Evolutionary conservation across 1,140 invertebrate genomes (phyloP), one percentile per base, ranked within the genome.

Genomic region (Trichonephila inaurata): DNA sequence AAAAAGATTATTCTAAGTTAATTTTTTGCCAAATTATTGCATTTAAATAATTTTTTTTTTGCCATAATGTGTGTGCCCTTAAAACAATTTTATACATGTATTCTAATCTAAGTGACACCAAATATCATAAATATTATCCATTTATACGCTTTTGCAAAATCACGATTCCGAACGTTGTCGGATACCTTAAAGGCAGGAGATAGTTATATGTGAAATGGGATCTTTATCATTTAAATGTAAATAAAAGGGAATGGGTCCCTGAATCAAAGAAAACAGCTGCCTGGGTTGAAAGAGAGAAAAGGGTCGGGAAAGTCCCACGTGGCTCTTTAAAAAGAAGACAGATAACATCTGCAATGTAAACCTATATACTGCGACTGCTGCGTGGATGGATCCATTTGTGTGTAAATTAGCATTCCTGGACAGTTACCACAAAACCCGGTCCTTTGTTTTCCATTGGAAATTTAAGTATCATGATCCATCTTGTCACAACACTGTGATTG

Each of bases 321-420:
- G 93, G 90, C 93, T 94, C 60, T 69, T 89, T 58, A 93, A 88
- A 93, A 89, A 83, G 60, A n/a, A 60, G 72, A 88, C 66, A 90
- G 93, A 94, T 94, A 94, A 90, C 88, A 94, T 94, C 93, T 89
- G 93, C 93, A 86, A 94, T 94, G 93, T 94, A 90, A 90, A 87
- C 93, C 81, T 83, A 90, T 90, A 89, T 94, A 85, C 93, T 94
- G 88, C 90, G 93, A 94, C 88, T 94, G 61, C 90, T 93, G 85
- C 86, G 86, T 93, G 86, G 93, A 89, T 19, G 77, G 72, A 44
- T 89, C 69, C 87, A 86, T 94, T 94, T 90, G 93, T 94, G 93
- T 94, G 93, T 94, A 94, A 94, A 94, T 94, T 94, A 94, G 93
- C 87, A 94, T 94, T 94, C 93, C 88, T 94, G 51, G 87, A 94